Evolutionary conservation across 2,113 vertebrate genomes (phyloP), one percentile per base, ranked within the genome.

Genomic region (Elgaria multicarinata): DNA sequence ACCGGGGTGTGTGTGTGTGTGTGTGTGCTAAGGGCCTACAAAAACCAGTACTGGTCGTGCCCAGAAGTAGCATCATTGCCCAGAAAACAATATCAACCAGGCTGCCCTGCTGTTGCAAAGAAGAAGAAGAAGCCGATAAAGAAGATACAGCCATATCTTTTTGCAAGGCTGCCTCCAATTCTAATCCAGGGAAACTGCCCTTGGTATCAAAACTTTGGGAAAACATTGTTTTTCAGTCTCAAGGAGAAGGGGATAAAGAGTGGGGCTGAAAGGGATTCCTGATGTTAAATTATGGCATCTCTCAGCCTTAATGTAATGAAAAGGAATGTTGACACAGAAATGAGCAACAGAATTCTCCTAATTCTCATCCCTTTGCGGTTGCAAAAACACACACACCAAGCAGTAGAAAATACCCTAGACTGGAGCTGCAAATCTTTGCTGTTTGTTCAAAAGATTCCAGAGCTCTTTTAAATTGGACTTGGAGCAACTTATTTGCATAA

Each of bases 371-470:
- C 46, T 77, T 69, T 69, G 82, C 16, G 50, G 28, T n/a, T 44
- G 33, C 58, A 72, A 22, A 28, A 44, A 39, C 12, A 87, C 0
- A 1, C 16, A 50, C 20, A 36, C 71, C 8, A 83, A 58, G 67
- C 10, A 72, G 58, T 42, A 88, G n/a, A 72, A 83, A 84, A 89
- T 53, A 39, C 33, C 66, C 39, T 72, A 18, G 18, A 39, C 62
- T 14, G 46, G 39, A 62, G 39, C 85, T 20, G 36, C 72, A 77
- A 84, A 85, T 78, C 74, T 78, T 85, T 69, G 86, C 36, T 79
- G 83, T 89, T 85, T 85, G 81, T 85, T 89, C 62, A 89, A 89
- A 89, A 55, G 82, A 78, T 85, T 89, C 82, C 58, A 69, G 62
- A 77, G 81, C 44, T 26, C 72, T 89, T 84, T 89, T 44, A 53